Conservation (phyloP, 2,888 invertebrate species). For the Hypomecis punctinalis region DNA sequence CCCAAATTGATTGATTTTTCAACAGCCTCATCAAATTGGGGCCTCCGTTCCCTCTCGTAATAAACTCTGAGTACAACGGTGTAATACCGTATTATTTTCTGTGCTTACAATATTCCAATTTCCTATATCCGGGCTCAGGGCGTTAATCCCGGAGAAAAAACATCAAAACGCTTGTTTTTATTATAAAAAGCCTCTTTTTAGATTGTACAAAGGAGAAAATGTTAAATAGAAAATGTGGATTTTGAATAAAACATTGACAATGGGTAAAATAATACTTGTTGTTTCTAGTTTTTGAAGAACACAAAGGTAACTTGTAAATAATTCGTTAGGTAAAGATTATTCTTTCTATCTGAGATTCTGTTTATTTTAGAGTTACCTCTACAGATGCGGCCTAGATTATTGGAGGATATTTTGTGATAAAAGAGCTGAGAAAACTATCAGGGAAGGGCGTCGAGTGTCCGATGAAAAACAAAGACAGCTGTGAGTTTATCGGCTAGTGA, state of each 20-base stretch:
- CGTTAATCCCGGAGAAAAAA: slow-evolving; percentile 52
- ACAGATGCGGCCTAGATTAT: no score
- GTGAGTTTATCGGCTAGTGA: neutral
- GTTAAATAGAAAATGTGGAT: slow-evolving; percentile 29
- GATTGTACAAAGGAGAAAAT: slow-evolving; percentile 33
- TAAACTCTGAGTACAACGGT: slow-evolving; percentile 39
- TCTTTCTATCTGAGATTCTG: no score
- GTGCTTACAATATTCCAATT: slow-evolving; percentile 55
- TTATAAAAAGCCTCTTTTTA: slow-evolving; percentile 45
- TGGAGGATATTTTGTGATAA: no score
- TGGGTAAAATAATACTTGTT: neutral
- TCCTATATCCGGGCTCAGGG: slow-evolving; percentile 53
- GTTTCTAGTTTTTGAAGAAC: neutral
- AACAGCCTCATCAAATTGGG: slow-evolving; percentile 43
- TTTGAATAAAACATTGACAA: slow-evolving; percentile 32
- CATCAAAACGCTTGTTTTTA: slow-evolving; percentile 49
- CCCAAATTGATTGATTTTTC: slow-evolving; percentile 46
- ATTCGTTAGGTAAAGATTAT: neutral
- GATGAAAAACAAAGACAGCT: slow-evolving; percentile 3
- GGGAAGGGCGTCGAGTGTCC: neutral
- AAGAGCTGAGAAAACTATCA: neutral
- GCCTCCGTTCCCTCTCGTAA: slow-evolving; percentile 29
- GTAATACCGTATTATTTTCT: slow-evolving; percentile 46
- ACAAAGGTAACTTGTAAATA: neutral
- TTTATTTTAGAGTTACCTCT: no score